Conservation (phyloP, 1,140 invertebrate genomes). For the Phthorimaea operculella region DNA sequence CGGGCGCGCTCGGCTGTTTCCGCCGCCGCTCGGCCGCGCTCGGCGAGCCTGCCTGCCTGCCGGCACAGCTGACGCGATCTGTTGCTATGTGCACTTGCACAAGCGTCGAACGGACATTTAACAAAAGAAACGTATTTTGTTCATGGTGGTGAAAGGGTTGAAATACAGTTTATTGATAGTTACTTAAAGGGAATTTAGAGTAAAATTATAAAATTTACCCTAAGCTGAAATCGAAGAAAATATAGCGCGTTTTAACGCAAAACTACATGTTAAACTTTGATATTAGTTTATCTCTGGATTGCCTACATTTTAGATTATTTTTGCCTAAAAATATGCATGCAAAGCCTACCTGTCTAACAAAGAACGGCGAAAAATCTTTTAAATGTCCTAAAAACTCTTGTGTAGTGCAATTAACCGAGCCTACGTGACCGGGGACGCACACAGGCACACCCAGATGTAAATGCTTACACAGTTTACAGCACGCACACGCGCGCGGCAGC, state of each 20-base stretch:
- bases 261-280: too few relatives aligned
- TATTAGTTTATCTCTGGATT: too few relatives aligned
- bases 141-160: too few relatives aligned
- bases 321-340: too few relatives aligned
- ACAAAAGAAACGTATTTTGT: neutral
- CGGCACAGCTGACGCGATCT: constrained; percentile 51
- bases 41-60: neutral
- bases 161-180: too few relatives aligned
- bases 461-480: constrained; percentile 2
- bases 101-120: constrained; percentile 34
- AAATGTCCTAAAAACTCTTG: constrained; percentile 39
- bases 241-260: too few relatives aligned
- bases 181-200: too few relatives aligned
- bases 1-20: constrained; percentile 28
- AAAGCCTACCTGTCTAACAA: constrained; percentile 16
- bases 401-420: constrained; percentile 38
- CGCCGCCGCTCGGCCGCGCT: constrained; percentile 32
- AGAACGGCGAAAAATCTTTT: constrained; percentile 17
- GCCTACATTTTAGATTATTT: too few relatives aligned
- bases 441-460: constrained; percentile 15
- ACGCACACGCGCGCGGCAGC: constrained; percentile 21
- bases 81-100: constrained; percentile 56
- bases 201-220: too few relatives aligned
- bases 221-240: too few relatives aligned
- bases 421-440: constrained; percentile 60